These are phyloP conservation scores for Drosophila kurseongensis DNA, from an alignment of 1,140 invertebrate species.

Conservation along the genomic window DNA sequence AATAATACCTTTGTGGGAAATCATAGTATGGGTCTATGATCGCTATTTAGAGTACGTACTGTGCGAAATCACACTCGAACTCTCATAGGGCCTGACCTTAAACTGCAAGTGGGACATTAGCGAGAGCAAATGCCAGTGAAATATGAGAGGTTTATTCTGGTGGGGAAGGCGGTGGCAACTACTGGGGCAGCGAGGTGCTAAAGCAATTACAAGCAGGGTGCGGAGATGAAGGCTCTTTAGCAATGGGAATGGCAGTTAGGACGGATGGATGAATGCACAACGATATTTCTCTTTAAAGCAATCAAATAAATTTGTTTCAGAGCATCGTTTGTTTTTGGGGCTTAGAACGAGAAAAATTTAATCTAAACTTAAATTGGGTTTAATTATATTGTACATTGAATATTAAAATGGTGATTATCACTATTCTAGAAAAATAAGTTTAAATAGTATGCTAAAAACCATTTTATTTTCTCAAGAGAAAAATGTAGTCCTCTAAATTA, in stretches of 20 bases:
- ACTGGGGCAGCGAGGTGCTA: slow-evolving; percentile 41
- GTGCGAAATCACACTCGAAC: slow-evolving; percentile 18
- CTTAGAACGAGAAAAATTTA: neutral
- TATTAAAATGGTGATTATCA: too few species aligned
- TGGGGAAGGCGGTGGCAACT: neutral
- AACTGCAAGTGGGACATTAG: slow-evolving; percentile 70
- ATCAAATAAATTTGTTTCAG: slow-evolving; percentile 31
- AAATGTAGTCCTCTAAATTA: too few species aligned
- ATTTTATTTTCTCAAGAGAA: too few species aligned
- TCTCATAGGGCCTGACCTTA: slow-evolving; percentile 42
- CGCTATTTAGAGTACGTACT: neutral
- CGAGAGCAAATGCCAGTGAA: slow-evolving; percentile 65
- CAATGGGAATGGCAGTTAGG: slow-evolving; percentile 31
- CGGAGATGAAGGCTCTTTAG: slow-evolving; percentile 32
- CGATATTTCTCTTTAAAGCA: slow-evolving; percentile 35
- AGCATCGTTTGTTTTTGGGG: neutral
- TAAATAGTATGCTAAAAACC: too few species aligned
- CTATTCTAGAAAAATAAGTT: too few species aligned
- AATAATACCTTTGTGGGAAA: neutral
- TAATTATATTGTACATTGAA: neutral
- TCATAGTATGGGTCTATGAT: neutral
- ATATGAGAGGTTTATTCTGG: slow-evolving; percentile 62
- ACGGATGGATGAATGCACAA: slow-evolving; percentile 35
- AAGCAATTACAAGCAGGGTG: slow-evolving; percentile 49
- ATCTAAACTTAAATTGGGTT: neutral